Evolutionary conservation across 2,888 invertebrate species (phyloP).

Genomic region (Geotrupes spiniger): DNA sequence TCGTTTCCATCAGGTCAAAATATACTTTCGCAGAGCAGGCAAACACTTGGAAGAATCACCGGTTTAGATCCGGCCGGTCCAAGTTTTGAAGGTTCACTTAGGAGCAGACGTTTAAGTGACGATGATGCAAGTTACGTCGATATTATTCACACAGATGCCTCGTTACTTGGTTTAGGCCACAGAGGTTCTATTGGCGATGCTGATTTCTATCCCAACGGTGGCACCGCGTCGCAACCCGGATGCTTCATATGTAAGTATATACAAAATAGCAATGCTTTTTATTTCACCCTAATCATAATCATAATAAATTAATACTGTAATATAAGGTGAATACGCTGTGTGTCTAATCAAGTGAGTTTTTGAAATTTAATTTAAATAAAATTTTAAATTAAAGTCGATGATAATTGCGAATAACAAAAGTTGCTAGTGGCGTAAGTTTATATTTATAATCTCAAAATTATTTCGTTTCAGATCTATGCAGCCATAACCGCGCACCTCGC

Average conservation of each 20-base stretch:
- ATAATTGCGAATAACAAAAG: neutral
- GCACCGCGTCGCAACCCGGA: constrained; percentile 12
- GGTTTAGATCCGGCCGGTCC: constrained; percentile 14
- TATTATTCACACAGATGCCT: constrained; percentile 14
- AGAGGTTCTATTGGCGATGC: constrained; percentile 13
- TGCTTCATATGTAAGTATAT: constrained; percentile 9
- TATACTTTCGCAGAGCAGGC: neutral
- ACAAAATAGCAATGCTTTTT: no score
- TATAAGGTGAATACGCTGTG: no score
- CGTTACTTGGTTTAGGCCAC: constrained; percentile 10
- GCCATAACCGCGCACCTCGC: constrained; percentile 10
- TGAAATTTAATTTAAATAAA: no score
- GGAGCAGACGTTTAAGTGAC: constrained; percentile 7
- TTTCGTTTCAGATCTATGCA: constrained; percentile 11
- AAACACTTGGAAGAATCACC: constrained; percentile 10
- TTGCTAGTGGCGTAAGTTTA: neutral
- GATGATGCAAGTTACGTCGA: constrained; percentile 13
- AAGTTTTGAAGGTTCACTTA: constrained; percentile 7
- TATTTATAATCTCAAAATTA: neutral
- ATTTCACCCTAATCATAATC: no score
- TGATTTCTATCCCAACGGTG: constrained; percentile 18
- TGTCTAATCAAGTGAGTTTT: no score
- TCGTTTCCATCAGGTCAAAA: neutral
- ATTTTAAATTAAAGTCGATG: no score
- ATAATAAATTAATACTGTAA: no score